Evolutionary conservation across 2,113 vertebrate genomes (phyloP).

Genomic region (Isurus oxyrinchus): DNA sequence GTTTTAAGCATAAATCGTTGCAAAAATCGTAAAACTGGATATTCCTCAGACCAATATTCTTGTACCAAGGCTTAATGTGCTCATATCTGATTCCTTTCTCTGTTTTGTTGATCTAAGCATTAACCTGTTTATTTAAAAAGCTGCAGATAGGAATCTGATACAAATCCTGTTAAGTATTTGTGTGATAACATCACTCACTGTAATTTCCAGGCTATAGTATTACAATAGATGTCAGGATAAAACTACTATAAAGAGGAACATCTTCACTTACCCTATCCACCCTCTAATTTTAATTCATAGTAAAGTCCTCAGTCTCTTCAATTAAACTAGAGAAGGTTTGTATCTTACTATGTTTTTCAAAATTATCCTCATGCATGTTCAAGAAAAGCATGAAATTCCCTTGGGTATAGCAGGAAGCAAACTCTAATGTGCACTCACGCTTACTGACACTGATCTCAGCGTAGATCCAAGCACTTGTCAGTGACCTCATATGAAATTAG

Average conservation of each 20-base stretch:
- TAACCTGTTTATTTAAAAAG: neutral
- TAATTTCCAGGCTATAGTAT: neutral
- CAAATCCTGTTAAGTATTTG: neutral
- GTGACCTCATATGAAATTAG: neutral
- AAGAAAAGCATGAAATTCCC: neutral
- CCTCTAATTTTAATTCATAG: neutral
- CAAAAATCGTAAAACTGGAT: neutral
- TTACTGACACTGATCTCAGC: neutral
- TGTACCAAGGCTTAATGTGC: neutral
- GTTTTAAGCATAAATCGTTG: neutral
- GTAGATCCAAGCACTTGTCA: neutral
- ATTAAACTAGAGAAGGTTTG: neutral
- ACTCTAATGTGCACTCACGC: neutral
- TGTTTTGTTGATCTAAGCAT: neutral
- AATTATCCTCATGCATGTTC: neutral
- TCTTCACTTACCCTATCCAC: neutral
- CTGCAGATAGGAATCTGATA: neutral
- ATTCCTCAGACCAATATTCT: neutral
- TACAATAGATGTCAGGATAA: neutral
- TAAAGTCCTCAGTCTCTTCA: neutral
- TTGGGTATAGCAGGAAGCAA: too few species aligned
- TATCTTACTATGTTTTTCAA: neutral
- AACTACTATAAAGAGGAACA: neutral
- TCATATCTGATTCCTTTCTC: neutral
- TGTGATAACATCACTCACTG: neutral